Conservation (phyloP, 2,797 vertebrate species). For the Labeo calbasu region DNA sequence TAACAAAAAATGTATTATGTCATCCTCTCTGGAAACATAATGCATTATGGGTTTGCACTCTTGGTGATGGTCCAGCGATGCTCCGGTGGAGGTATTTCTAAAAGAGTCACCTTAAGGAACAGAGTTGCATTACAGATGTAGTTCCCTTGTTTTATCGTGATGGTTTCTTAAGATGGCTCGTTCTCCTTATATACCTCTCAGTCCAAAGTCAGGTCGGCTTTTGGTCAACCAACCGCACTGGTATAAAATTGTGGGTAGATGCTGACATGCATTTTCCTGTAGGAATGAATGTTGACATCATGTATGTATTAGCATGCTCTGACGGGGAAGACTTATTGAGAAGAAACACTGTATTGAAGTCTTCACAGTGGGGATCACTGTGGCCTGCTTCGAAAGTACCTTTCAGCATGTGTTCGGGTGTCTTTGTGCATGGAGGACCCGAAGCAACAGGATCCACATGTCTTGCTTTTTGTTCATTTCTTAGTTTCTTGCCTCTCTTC, state of each 20-base stretch:
- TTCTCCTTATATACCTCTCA: background rate
- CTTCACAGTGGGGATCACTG: conserved; percentile 11
- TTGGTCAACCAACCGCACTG: conserved; percentile 25
- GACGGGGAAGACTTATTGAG: background rate
- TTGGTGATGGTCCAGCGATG: conserved; percentile 44
- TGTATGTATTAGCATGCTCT: conserved; percentile 53
- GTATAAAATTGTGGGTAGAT: conserved; percentile 38
- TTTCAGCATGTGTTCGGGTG: conserved; percentile 73
- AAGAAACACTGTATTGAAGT: conserved; percentile 16
- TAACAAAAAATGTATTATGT: conserved; percentile 18
- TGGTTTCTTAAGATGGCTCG: conserved; percentile 36
- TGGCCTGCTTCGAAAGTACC: conserved; percentile 39
- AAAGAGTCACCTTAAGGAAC: conserved; percentile 36
- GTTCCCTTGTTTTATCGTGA: background rate
- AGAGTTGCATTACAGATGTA: background rate
- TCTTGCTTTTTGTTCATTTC: conserved; percentile 56
- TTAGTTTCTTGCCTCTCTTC: conserved; percentile 55
- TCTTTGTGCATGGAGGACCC: conserved; percentile 72
- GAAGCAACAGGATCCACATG: conserved; percentile 61
- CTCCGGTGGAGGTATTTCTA: conserved; percentile 40
- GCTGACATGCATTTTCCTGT: conserved; percentile 42
- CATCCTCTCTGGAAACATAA: conserved; percentile 38
- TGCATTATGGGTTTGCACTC: conserved; percentile 34
- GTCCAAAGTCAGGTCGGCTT: conserved; percentile 29
- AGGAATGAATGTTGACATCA: conserved; percentile 21